These are phyloP conservation scores for Apteryx mantelli DNA, from an alignment of 2,113 vertebrate genomes.

Conservation along the genomic window DNA sequence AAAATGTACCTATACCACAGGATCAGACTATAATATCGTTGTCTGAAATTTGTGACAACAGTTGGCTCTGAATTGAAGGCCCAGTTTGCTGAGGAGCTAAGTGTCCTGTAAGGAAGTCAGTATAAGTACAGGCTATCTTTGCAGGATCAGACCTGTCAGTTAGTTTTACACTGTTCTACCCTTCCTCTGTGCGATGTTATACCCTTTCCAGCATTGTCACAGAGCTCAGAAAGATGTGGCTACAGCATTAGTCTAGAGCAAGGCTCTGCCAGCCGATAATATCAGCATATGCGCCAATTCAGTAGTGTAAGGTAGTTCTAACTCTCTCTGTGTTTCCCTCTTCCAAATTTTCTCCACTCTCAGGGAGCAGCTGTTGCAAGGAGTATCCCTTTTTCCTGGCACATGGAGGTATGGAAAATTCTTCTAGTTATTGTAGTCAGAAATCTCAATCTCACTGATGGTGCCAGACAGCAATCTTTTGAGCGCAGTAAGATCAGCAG, in stretches of 20 bases:
- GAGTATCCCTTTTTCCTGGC: conserved; percentile 26
- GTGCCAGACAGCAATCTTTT: background rate
- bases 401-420: background rate
- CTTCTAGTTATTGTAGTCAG: background rate
- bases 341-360: background rate
- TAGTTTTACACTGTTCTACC: background rate
- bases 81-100: background rate
- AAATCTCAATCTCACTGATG: background rate
- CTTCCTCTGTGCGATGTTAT: background rate
- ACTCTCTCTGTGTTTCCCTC: background rate
- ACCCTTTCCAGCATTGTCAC: background rate
- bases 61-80: background rate
- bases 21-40: fast-evolving
- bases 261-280: background rate
- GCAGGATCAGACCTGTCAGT: background rate
- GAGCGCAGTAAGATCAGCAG: background rate
- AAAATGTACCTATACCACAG: background rate
- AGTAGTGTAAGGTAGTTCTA: background rate
- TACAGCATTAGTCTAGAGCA: background rate
- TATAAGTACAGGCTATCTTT: background rate
- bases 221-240: background rate
- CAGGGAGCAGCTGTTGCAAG: background rate
- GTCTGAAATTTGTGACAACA: background rate
- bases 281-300: background rate
- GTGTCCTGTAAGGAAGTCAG: background rate